Conservation (phyloP, 2,888 invertebrate species). For the Drosophila yooni region DNA sequence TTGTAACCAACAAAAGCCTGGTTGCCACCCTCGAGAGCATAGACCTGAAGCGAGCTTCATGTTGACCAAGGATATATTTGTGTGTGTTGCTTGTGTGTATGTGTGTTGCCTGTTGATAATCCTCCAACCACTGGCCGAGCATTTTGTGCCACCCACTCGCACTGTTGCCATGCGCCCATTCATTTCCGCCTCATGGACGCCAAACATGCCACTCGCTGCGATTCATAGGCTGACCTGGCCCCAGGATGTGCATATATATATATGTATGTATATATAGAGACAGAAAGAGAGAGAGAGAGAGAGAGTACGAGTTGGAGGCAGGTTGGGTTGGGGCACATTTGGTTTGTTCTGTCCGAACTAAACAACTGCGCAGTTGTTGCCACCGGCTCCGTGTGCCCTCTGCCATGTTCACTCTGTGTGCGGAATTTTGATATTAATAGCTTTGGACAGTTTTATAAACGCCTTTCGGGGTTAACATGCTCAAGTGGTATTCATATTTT, state of each 20-base stretch:
- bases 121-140: constrained; percentile 54
- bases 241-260: constrained; percentile 42
- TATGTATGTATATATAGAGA: not conserved
- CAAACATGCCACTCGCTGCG: constrained; percentile 76
- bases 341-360: constrained; percentile 47
- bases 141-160: constrained; percentile 17
- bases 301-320: not conserved
- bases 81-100: constrained; percentile 16
- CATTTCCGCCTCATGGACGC: constrained; percentile 81
- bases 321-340: constrained; percentile 6
- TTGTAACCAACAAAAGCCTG: constrained; percentile 72
- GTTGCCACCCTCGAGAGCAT: constrained; percentile 37
- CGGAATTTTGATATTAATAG: constrained; percentile 81
- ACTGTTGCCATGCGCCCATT: constrained; percentile 66
- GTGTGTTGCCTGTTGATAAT: constrained; percentile 74
- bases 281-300: not conserved
- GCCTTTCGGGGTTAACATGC: constrained; percentile 81
- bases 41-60: constrained; percentile 44
- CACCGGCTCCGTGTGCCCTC: constrained; percentile 10
- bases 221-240: constrained; percentile 64
- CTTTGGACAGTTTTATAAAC: constrained; percentile 82
- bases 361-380: constrained; percentile 65
- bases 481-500: constrained; percentile 81
- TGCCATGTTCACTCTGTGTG: constrained; percentile 44
- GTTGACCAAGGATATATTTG: constrained; percentile 59